A percentile compares a stretch with the other conserved stretches of the same genome.
phyloP scores from a whole-genome alignment of 1,140 invertebrate genomes.

The Drosophila ananassae region DNA sequence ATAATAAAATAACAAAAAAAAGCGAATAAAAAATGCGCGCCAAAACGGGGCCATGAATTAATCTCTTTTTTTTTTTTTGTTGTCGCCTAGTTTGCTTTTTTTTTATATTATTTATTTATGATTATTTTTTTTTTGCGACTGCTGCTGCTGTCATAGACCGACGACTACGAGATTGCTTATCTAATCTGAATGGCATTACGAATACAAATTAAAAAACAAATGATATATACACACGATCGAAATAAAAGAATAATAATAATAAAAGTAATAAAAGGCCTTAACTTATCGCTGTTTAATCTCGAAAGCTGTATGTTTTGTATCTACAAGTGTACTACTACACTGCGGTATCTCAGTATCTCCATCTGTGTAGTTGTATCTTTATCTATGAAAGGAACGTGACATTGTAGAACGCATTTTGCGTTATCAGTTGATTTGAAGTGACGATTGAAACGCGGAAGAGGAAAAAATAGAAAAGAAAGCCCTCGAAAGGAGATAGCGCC shows the following conservation, averaged over 20 bases:
- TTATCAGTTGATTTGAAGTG: constrained; percentile 28
- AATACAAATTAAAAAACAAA: constrained; percentile 3
- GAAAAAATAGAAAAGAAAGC: constrained; percentile 14
- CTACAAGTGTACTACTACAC: not conserved
- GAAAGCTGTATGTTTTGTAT: not conserved
- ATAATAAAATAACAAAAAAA: constrained; percentile 2
- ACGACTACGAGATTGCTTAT: constrained; percentile 2
- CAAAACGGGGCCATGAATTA: constrained; percentile 50
- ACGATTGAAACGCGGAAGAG: constrained; percentile 33
- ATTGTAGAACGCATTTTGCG: constrained; percentile 4
- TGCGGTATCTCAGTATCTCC: not conserved
- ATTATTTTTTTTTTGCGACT: constrained; percentile 3
- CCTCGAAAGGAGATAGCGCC: not conserved
- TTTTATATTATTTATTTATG: constrained; percentile 6
- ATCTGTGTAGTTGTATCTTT: constrained; percentile 6
- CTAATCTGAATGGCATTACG: constrained; percentile 33
- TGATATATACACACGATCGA: constrained; percentile 2
- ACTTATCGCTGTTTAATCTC: constrained; percentile 20
- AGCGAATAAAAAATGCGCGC: constrained; percentile 25
- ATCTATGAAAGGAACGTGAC: constrained; percentile 30
- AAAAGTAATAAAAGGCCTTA: constrained; percentile 24
- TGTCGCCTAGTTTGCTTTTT: not conserved
- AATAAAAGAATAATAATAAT: not conserved
- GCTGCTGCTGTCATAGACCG: constrained; percentile 7
- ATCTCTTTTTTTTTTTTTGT: constrained; percentile 19